phyloP scores from a whole-genome alignment of 1,140 invertebrate species.

The Drosophila ananassae region DNA sequence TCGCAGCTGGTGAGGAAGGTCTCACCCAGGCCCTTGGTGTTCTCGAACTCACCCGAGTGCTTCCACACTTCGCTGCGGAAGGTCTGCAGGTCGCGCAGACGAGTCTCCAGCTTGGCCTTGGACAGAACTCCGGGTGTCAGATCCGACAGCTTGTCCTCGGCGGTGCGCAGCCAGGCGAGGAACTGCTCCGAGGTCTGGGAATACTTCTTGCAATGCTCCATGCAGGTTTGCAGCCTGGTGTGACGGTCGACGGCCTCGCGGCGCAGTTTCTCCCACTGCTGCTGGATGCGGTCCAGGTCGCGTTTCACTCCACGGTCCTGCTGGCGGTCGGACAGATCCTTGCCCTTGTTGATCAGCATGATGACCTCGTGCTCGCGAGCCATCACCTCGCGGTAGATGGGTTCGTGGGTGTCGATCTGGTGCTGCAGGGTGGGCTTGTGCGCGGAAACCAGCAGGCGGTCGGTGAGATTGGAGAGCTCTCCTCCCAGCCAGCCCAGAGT shows the following conservation, averaged over 20 bases:
- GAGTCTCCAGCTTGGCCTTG: conserved; percentile 93
- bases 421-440: conserved; percentile 92
- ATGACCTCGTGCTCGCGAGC: conserved; percentile 96
- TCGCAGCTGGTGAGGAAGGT: conserved; percentile 94
- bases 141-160: conserved; percentile 92
- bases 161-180: conserved; percentile 93
- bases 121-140: conserved; percentile 93
- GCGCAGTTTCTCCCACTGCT: conserved; percentile 94
- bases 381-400: conserved; percentile 94
- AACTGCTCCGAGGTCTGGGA: conserved; percentile 93
- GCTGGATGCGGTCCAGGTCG: conserved; percentile 94
- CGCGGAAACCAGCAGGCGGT: conserved; percentile 93
- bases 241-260: conserved; percentile 93
- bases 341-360: conserved; percentile 96
- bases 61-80: conserved; percentile 97
- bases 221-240: conserved; percentile 93
- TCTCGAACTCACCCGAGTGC: conserved; percentile 95
- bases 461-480: conserved; percentile 89
- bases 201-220: conserved; percentile 96
- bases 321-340: conserved; percentile 88
- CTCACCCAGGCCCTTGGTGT: conserved; percentile 92
- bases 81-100: conserved; percentile 94
- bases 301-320: conserved; percentile 86
- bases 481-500: conserved; percentile 95
- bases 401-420: conserved; percentile 94